Evolutionary conservation across 2,797 vertebrate species (phyloP).

Genomic region (Epinephelus malabaricus): DNA sequence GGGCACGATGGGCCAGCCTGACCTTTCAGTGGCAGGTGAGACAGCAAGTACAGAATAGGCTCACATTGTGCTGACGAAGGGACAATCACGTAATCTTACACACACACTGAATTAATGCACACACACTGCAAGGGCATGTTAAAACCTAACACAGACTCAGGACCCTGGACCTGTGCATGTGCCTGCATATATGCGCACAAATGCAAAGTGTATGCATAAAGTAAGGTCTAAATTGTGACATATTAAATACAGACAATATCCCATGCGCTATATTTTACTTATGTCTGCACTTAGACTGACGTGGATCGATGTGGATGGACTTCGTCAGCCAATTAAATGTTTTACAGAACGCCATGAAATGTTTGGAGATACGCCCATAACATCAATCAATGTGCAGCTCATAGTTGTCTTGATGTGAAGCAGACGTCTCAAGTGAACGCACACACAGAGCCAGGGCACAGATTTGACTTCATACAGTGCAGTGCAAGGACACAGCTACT

Average conservation of each 20-base stretch:
- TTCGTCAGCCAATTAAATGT: background rate
- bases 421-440: background rate
- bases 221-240: background rate
- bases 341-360: background rate
- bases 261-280: background rate
- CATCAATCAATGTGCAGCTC: conserved; percentile 4
- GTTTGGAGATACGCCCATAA: conserved; percentile 2
- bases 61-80: conserved; percentile 51
- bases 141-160: background rate
- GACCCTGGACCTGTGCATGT: background rate
- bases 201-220: background rate
- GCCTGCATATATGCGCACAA: background rate
- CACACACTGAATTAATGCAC: background rate
- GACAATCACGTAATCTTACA: background rate
- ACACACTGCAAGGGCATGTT: background rate
- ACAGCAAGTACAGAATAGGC: background rate
- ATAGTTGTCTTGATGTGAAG: background rate
- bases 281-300: background rate
- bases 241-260: background rate
- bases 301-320: background rate
- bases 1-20: background rate
- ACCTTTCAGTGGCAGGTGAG: conserved; percentile 25
- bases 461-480: no score
- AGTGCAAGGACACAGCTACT: background rate
- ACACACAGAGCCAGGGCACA: background rate